Evolutionary conservation across 2,113 vertebrate species (phyloP).

Genomic region (Phylloscopus trochiloides): DNA sequence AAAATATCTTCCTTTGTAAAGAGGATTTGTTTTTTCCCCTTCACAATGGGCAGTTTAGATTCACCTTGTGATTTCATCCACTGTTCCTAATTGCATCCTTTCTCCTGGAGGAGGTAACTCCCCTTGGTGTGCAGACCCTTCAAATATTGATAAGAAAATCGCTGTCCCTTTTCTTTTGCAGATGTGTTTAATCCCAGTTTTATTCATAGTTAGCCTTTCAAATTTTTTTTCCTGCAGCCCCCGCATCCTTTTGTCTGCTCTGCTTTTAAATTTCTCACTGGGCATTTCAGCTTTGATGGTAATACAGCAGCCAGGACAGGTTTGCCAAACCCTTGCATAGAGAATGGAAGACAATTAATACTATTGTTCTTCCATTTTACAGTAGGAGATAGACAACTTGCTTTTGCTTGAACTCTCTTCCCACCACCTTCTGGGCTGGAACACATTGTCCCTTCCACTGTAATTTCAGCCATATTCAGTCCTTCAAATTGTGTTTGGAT

Average conservation of each 20-base stretch:
- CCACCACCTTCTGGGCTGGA: neutral
- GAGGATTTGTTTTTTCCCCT: neutral
- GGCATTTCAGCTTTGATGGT: neutral
- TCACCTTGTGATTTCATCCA: neutral
- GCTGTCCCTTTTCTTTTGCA: neutral
- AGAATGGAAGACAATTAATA: neutral
- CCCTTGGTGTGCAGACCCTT: neutral
- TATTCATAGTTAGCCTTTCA: neutral
- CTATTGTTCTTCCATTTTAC: neutral
- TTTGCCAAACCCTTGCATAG: neutral
- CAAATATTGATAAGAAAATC: conserved; percentile 24
- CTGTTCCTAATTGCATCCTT: neutral
- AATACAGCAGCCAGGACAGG: neutral
- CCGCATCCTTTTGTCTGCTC: neutral
- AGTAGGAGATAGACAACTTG: neutral
- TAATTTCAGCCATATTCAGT: neutral
- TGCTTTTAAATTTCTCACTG: neutral
- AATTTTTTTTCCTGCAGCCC: neutral
- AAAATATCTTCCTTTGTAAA: neutral
- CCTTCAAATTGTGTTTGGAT: neutral
- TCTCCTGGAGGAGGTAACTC: neutral
- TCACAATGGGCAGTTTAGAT: neutral
- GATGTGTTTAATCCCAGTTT: neutral
- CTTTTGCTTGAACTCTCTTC: neutral
- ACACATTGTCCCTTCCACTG: neutral